These are phyloP conservation scores for Chrysochloris asiatica DNA, from an alignment of 2,113 vertebrate genomes.

Conservation along the genomic window DNA sequence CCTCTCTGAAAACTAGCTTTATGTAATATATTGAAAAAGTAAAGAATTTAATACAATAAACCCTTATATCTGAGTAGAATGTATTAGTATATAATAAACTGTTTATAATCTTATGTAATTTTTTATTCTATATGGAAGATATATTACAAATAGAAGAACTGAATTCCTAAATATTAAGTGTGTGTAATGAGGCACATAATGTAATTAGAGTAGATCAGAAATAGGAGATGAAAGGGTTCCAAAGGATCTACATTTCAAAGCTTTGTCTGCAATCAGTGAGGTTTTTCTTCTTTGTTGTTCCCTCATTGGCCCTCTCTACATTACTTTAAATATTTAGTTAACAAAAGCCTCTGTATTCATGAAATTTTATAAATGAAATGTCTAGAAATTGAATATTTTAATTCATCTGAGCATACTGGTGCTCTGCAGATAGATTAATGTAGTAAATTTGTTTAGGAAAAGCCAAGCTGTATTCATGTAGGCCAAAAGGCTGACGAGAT, in stretches of 20 bases:
- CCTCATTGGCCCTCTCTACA: not conserved
- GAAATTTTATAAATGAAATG: not conserved
- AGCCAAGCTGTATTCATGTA: not conserved
- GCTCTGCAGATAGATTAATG: not conserved
- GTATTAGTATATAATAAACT: not conserved
- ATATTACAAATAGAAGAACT: not conserved
- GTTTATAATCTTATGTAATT: not conserved
- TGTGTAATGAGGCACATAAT: not conserved
- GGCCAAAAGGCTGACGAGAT: not conserved
- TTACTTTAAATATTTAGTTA: not conserved
- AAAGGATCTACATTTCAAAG: constrained; percentile 14
- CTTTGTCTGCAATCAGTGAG: not conserved
- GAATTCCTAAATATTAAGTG: not conserved
- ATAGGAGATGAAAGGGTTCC: not conserved
- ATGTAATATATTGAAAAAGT: not conserved
- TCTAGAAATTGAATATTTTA: not conserved
- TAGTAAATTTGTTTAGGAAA: not conserved
- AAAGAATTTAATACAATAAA: not conserved
- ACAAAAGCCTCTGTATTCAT: not conserved
- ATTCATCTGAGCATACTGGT: not conserved
- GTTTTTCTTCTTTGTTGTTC: not conserved
- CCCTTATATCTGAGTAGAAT: not conserved
- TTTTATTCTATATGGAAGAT: not conserved
- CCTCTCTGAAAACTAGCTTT: constrained; percentile 4
- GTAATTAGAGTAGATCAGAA: not conserved